These are phyloP conservation scores for Acipenser transmontanus DNA, from an alignment of 2,797 vertebrate species.

Conservation along the genomic window DNA sequence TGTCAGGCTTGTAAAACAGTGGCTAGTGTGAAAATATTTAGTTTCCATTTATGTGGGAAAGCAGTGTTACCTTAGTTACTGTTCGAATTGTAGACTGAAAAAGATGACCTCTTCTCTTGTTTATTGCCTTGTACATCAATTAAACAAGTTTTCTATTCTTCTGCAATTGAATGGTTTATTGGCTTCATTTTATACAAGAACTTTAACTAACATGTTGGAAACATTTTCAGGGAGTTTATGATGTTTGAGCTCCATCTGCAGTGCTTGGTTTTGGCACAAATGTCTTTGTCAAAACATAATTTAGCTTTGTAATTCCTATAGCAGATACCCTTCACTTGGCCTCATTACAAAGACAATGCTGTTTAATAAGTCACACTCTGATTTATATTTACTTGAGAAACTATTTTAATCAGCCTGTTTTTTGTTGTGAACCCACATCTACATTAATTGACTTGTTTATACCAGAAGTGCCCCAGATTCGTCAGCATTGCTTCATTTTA, in stretches of 20 bases:
- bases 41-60: no score
- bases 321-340: constrained; percentile 32
- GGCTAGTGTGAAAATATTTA: no score
- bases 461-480: not conserved
- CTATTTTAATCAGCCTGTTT: not conserved
- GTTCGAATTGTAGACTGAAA: no score
- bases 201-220: not conserved
- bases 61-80: no score
- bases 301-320: constrained; percentile 54
- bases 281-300: constrained; percentile 50
- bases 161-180: no score
- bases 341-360: constrained; percentile 4
- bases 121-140: no score
- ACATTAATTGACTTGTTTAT: not conserved
- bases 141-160: no score
- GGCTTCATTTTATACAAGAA: not conserved
- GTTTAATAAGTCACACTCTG: not conserved
- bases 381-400: constrained; percentile 1
- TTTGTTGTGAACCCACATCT: not conserved
- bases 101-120: no score
- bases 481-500: not conserved
- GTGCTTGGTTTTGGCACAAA: constrained; percentile 32
- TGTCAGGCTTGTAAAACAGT: no score
- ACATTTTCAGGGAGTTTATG: not conserved
- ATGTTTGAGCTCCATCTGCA: constrained; percentile 10